phyloP scores from a whole-genome alignment of 2,888 invertebrate species.

The Euplagia quadripunctaria region DNA sequence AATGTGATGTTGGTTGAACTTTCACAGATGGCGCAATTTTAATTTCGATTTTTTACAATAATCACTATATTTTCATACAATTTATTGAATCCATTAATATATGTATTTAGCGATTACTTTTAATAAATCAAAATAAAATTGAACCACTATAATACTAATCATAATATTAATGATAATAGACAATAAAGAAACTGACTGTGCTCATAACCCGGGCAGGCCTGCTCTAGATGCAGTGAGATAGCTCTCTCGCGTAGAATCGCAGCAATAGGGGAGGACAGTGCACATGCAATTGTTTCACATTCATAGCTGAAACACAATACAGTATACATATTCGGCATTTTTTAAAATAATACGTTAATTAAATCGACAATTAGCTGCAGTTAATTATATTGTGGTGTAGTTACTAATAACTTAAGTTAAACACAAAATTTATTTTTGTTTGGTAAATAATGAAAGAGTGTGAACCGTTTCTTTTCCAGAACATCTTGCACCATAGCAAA shows the following conservation, averaged over 20 bases:
- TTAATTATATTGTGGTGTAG: background rate
- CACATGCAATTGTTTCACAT: slow-evolving; percentile 89
- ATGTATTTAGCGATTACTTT: too few species aligned
- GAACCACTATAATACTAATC: too few species aligned
- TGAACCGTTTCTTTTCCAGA: slow-evolving; percentile 82
- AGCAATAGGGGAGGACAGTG: slow-evolving; percentile 91
- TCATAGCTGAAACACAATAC: slow-evolving; percentile 86
- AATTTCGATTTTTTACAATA: too few species aligned
- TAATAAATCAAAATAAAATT: too few species aligned
- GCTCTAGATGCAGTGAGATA: slow-evolving; percentile 86
- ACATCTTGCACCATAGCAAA: slow-evolving; percentile 83
- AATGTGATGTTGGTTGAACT: too few species aligned
- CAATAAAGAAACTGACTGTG: slow-evolving; percentile 63
- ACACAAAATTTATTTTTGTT: too few species aligned
- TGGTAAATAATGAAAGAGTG: background rate
- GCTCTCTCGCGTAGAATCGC: slow-evolving; percentile 90
- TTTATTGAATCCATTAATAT: too few species aligned
- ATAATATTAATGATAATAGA: background rate
- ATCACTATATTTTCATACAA: too few species aligned
- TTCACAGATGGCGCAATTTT: too few species aligned
- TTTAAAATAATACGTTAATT: too few species aligned
- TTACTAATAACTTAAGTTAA: background rate
- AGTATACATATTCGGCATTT: background rate
- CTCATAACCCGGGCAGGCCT: slow-evolving; percentile 84
- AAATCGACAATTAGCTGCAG: background rate